Percentiles rank a stretch among this genome's conserved stretches.
These are phyloP conservation scores for Pogonophryne albipinna DNA, from an alignment of 2,797 vertebrate species.

Conservation along the genomic window DNA sequence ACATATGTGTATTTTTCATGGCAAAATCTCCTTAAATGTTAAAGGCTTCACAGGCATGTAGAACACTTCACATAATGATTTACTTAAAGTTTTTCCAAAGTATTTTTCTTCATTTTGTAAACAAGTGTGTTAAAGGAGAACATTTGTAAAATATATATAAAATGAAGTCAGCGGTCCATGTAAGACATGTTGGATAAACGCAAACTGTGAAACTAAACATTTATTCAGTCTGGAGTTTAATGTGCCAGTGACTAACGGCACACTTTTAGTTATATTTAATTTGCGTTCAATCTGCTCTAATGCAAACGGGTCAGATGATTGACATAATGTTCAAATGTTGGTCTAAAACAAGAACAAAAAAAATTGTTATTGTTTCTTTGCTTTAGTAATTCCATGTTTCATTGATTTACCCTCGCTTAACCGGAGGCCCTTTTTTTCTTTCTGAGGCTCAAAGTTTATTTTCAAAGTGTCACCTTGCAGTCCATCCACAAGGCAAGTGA, in stretches of 20 bases:
- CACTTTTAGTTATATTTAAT: neutral
- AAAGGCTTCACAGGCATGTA: neutral
- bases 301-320: constrained; percentile 1
- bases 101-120: constrained; percentile 35
- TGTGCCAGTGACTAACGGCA: neutral
- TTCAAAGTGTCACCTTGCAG: constrained; percentile 86
- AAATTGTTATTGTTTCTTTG: constrained; percentile 54
- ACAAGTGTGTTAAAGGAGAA: constrained; percentile 9
- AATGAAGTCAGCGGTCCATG: constrained; percentile 8
- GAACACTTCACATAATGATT: constrained; percentile 2
- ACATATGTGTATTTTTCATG: neutral
- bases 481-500: constrained; percentile 82
- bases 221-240: constrained; percentile 29
- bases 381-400: constrained; percentile 59
- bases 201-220: constrained; percentile 54
- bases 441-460: constrained; percentile 80
- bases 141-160: constrained; percentile 26
- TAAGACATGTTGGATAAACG: constrained; percentile 27
- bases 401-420: constrained; percentile 58
- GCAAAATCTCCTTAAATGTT: neutral
- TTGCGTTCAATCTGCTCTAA: neutral
- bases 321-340: constrained; percentile 17
- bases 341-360: constrained; percentile 29
- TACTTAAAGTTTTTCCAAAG: constrained; percentile 9
- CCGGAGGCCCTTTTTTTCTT: constrained; percentile 61